Percentiles rank a stretch among this genome's conserved stretches.
Conservation (phyloP, 2,113 vertebrate species). For the Asarcornis scutulata region DNA sequence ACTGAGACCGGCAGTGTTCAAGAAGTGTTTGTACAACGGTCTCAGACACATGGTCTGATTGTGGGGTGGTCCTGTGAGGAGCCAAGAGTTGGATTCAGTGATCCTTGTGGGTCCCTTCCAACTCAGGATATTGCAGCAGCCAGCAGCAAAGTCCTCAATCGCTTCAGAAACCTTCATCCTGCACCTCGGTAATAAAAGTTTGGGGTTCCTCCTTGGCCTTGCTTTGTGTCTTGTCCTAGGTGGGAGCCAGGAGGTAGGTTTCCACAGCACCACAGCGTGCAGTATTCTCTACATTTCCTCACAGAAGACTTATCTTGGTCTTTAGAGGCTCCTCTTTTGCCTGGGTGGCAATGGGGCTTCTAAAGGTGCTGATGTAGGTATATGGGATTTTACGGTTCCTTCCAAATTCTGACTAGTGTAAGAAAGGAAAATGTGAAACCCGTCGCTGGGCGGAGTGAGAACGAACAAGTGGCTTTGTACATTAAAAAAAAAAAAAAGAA, state of each 20-base stretch:
- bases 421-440: not conserved
- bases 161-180: not conserved
- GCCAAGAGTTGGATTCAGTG: not conserved
- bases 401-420: not conserved
- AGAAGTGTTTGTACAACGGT: not conserved
- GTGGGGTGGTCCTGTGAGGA: not conserved
- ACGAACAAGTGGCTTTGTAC: not conserved
- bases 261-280: not conserved
- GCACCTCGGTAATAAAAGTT: not conserved
- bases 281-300: not conserved
- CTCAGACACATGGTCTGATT: not conserved
- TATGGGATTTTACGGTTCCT: not conserved
- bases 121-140: not conserved
- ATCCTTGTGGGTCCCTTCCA: not conserved
- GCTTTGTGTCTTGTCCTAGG: not conserved
- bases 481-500: not conserved
- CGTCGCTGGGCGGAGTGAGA: not conserved
- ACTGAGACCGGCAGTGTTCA: not conserved
- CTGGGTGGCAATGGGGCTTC: not conserved
- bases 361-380: not conserved
- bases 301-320: not conserved
- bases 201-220: not conserved
- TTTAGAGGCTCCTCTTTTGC: not conserved
- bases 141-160: not conserved
- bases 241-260: not conserved